phyloP scores from a whole-genome alignment of 2,888 invertebrate genomes.

The Archaeoteleia sp. region DNA sequence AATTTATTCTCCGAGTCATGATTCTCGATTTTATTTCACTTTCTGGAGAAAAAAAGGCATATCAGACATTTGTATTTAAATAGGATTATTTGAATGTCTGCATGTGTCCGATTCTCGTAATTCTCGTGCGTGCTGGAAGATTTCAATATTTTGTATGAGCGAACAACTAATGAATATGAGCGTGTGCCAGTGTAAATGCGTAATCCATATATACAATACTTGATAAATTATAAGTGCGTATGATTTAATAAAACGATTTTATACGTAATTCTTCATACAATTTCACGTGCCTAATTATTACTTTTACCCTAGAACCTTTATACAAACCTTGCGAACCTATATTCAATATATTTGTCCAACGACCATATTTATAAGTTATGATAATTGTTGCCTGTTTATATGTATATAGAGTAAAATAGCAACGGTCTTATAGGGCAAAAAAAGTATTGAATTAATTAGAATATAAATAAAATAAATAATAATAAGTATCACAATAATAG shows the following conservation, averaged over 20 bases:
- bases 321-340: background rate
- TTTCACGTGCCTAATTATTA: slow-evolving; percentile 8
- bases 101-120: slow-evolving; percentile 5
- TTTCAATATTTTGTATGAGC: slow-evolving; percentile 35
- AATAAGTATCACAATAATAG: too few relatives aligned
- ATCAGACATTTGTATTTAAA: slow-evolving; percentile 17
- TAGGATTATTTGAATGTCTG: slow-evolving; percentile 1
- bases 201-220: slow-evolving; percentile 35
- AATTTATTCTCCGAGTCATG: background rate
- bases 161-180: slow-evolving; percentile 11
- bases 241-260: slow-evolving; percentile 45
- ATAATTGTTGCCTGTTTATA: too few relatives aligned
- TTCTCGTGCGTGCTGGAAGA: background rate
- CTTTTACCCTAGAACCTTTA: background rate
- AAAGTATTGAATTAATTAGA: too few relatives aligned
- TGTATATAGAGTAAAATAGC: too few relatives aligned
- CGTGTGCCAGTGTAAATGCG: slow-evolving; percentile 23
- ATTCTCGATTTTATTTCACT: slow-evolving; percentile 3
- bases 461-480: too few relatives aligned
- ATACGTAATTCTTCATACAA: slow-evolving; percentile 38
- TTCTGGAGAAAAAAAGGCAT: slow-evolving; percentile 20
- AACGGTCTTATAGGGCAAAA: too few relatives aligned
- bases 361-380: too few relatives aligned
- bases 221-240: slow-evolving; percentile 7
- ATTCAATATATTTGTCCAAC: background rate